Evolutionary conservation across 2,888 invertebrate genomes (phyloP).

Genomic region (Eucriotettix oculatus): DNA sequence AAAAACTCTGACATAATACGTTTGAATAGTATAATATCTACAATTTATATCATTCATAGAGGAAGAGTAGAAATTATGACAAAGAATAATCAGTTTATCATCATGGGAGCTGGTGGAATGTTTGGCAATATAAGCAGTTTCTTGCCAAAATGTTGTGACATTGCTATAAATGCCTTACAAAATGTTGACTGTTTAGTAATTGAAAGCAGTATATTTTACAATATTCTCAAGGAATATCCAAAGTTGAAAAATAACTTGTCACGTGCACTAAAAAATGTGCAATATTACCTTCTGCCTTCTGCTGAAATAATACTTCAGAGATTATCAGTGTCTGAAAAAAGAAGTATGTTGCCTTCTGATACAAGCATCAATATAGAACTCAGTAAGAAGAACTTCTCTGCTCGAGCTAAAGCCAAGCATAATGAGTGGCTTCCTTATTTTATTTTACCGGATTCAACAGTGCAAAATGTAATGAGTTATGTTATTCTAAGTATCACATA

Average conservation of each 20-base stretch:
- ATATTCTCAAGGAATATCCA: conserved; percentile 24
- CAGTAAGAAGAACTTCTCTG: too few relatives aligned
- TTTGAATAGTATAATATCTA: conserved; percentile 30
- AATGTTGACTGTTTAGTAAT: conserved; percentile 33
- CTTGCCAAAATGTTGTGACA: conserved; percentile 26
- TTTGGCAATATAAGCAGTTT: conserved; percentile 33
- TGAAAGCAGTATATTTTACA: conserved; percentile 29
- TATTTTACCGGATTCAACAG: conserved; percentile 7
- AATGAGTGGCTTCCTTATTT: background rate
- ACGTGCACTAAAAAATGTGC: too few relatives aligned
- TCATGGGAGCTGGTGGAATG: conserved; percentile 35
- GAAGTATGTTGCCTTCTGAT: too few relatives aligned
- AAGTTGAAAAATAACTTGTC: background rate
- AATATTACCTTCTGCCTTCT: too few relatives aligned
- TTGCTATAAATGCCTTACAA: conserved; percentile 30
- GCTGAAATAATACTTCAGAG: too few relatives aligned
- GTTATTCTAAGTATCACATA: conserved; percentile 28
- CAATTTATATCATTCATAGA: conserved; percentile 33
- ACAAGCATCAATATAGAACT: too few relatives aligned
- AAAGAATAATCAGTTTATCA: conserved; percentile 31
- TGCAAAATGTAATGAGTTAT: conserved; percentile 2
- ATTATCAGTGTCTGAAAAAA: too few relatives aligned
- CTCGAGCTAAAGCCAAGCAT: background rate
- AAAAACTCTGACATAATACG: conserved; percentile 33
- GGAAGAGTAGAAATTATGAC: conserved; percentile 34